Conservation (phyloP, 2,797 vertebrate species). For the Manis crassicaudata region DNA sequence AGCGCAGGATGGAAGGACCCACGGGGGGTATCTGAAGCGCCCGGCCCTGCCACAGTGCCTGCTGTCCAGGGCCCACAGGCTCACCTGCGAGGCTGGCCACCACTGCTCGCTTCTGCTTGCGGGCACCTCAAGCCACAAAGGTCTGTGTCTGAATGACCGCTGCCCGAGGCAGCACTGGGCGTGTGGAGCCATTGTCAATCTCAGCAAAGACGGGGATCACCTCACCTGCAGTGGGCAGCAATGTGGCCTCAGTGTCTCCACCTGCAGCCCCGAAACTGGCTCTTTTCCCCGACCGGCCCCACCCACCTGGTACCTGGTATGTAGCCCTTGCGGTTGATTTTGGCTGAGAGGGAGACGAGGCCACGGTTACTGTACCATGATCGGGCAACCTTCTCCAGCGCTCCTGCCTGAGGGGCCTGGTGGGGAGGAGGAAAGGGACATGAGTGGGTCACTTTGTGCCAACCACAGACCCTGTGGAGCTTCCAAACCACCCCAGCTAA, state of each 20-base stretch:
- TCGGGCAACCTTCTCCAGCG: conserved; percentile 94
- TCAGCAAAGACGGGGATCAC: conserved; percentile 97
- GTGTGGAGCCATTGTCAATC: conserved; percentile 94
- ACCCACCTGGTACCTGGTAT: conserved; percentile 90
- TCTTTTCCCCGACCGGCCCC: rapidly evolving
- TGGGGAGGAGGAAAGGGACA: neutral
- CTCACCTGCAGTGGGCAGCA: conserved; percentile 88
- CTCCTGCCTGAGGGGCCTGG: conserved; percentile 96
- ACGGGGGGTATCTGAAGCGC: conserved; percentile 96
- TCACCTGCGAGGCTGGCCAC: conserved; percentile 93
- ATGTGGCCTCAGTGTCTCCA: neutral
- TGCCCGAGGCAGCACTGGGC: conserved; percentile 92
- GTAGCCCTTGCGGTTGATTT: conserved; percentile 98
- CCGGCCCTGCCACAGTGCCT: conserved; percentile 94
- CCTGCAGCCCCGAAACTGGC: rapidly evolving
- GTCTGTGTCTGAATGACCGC: conserved; percentile 97
- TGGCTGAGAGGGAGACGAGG: conserved; percentile 94
- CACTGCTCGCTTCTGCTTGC: conserved; percentile 94
- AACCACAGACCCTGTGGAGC: neutral
- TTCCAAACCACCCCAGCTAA: neutral
- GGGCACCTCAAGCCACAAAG: conserved; percentile 94
- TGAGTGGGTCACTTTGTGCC: neutral
- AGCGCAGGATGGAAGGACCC: conserved; percentile 96
- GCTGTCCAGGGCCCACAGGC: conserved; percentile 86
- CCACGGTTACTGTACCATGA: conserved; percentile 95